Percentiles rank a stretch among this genome's conserved stretches.
phyloP scores from a whole-genome alignment of 1,140 invertebrate genomes.

The Euborellia annulipes region DNA sequence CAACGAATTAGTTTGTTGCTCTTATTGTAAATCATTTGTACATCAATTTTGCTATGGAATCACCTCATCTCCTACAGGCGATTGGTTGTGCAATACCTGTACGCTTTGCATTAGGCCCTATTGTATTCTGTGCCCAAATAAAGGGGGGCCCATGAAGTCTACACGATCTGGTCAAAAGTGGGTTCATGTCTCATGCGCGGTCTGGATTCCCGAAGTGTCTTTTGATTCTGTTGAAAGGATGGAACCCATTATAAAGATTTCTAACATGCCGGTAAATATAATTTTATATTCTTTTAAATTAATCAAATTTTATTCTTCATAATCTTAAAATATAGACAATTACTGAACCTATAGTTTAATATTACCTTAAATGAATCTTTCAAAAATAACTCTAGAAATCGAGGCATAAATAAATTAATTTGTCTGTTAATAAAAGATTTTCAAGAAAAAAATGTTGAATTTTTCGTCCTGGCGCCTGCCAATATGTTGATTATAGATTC shows the following conservation, averaged over 20 bases:
- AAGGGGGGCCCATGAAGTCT: constrained; percentile 94
- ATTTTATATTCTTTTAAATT: no score
- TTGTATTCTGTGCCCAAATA: constrained; percentile 90
- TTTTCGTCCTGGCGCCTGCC: no score
- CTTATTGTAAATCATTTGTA: constrained; percentile 96
- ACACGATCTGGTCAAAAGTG: constrained; percentile 87
- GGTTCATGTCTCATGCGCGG: constrained; percentile 95
- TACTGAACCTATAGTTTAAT: no score
- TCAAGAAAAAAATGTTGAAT: no score
- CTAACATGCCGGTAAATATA: constrained; percentile 69
- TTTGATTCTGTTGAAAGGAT: constrained; percentile 94
- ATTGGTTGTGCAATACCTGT: constrained; percentile 91
- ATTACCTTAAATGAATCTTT: no score
- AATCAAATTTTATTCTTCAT: no score
- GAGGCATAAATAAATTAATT: no score
- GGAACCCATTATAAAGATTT: constrained; percentile 98
- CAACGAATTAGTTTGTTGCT: constrained; percentile 99
- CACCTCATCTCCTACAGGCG: constrained; percentile 86
- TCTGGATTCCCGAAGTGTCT: constrained; percentile 99
- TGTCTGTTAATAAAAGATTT: no score
- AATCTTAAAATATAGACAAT: no score
- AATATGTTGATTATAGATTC: no score
- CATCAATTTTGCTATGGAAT: constrained; percentile 99
- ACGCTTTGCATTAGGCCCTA: constrained; percentile 72
- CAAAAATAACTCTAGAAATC: no score